Percentiles rank a stretch among this genome's conserved stretches.
Evolutionary conservation across 1,140 invertebrate genomes (phyloP).

Genomic region (Trichomalopsis sarcophagae): DNA sequence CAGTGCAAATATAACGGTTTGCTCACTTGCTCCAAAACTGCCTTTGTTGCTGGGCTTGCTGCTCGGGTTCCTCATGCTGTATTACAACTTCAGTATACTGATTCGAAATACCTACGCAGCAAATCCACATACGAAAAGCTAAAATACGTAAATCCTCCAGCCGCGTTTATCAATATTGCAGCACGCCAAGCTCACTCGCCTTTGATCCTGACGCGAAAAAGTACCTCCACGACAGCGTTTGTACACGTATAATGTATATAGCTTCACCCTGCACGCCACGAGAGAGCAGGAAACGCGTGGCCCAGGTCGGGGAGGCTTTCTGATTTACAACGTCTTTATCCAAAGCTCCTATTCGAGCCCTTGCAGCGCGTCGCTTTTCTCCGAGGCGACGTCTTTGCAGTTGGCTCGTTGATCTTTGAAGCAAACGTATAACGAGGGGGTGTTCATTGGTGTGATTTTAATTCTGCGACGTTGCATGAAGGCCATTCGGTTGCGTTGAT

Average conservation of each 20-base stretch:
- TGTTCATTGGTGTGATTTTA: constrained; percentile 1
- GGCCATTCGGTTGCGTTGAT: too few relatives aligned
- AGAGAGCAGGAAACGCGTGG: background rate
- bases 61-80: too few relatives aligned
- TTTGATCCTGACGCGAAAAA: constrained; percentile 10
- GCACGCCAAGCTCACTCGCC: background rate
- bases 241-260: background rate
- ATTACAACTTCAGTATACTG: too few relatives aligned
- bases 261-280: background rate
- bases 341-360: background rate
- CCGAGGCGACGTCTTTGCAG: background rate
- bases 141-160: too few relatives aligned
- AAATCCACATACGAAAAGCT: too few relatives aligned
- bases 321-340: constrained; percentile 40
- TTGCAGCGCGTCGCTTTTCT: background rate
- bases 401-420: constrained; percentile 7
- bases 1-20: too few relatives aligned
- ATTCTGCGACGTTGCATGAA: background rate
- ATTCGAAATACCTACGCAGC: too few relatives aligned
- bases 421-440: too few relatives aligned
- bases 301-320: background rate
- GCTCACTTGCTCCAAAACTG: too few relatives aligned
- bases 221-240: background rate
- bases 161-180: too few relatives aligned
- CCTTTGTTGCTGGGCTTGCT: too few relatives aligned